A percentile compares a stretch with the other conserved stretches of the same genome.
These are phyloP conservation scores for Odocoileus virginianus DNA, from an alignment of 2,113 vertebrate genomes.

Conservation along the genomic window DNA sequence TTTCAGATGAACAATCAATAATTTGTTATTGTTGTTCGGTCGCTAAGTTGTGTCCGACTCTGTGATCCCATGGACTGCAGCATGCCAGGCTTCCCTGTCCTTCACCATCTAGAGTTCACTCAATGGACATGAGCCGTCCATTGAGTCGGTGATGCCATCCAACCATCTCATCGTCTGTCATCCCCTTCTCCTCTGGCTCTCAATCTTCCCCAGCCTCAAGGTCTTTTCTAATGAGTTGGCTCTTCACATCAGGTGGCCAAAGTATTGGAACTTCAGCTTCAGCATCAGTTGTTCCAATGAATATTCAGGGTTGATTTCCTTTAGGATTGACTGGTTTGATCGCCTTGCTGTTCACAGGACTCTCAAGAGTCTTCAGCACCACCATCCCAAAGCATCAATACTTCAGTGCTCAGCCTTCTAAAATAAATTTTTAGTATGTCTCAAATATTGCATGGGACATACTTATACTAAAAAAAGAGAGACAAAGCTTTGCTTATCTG, in stretches of 20 bases:
- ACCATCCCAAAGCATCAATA: not conserved
- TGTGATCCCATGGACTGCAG: not conserved
- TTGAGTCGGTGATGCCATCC: not conserved
- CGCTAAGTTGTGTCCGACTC: not conserved
- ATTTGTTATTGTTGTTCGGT: not conserved
- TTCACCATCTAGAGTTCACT: not conserved
- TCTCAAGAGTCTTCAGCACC: not conserved
- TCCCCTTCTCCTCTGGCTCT: not conserved
- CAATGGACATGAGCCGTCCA: not conserved
- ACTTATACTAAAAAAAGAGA: not conserved
- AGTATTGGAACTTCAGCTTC: not conserved
- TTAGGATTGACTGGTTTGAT: not conserved
- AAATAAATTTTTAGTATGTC: not conserved
- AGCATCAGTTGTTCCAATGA: not conserved
- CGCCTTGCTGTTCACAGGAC: not conserved
- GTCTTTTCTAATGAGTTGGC: not conserved
- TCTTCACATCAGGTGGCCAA: not conserved
- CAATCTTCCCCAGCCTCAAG: not conserved
- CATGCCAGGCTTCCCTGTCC: not conserved
- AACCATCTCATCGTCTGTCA: not conserved
- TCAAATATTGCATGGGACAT: too few relatives aligned
- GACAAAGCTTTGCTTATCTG: not conserved
- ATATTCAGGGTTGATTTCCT: not conserved
- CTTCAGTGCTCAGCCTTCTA: not conserved
- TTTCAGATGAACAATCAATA: not conserved